A percentile compares a stretch with the other conserved stretches of the same genome.
These are phyloP conservation scores for Hydraecia micacea DNA, from an alignment of 2,888 invertebrate genomes.

Conservation along the genomic window DNA sequence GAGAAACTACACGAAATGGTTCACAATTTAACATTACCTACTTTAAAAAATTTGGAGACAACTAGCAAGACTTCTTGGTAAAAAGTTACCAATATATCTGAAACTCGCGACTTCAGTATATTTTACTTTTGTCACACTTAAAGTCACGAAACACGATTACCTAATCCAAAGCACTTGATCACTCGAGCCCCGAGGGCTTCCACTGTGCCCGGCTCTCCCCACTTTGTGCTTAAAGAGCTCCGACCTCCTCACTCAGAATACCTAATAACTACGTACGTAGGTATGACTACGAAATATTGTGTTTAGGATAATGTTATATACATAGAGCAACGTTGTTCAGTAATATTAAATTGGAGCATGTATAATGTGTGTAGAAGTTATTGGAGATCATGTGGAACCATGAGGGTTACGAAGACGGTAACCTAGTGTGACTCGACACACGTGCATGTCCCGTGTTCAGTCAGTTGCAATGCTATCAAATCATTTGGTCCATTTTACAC, in stretches of 20 bases:
- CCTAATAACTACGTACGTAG: constrained; percentile 31
- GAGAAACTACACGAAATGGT: no score
- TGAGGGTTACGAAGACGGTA: neutral
- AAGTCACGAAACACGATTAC: constrained; percentile 40
- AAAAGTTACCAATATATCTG: neutral
- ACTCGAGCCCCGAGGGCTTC: constrained; percentile 36
- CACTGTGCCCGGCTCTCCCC: constrained; percentile 34
- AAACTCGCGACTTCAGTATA: neutral
- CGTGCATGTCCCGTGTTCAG: neutral
- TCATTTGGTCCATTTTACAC: neutral
- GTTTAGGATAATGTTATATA: neutral
- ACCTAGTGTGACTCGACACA: no score
- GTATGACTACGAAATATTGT: constrained; percentile 4
- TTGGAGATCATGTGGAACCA: neutral
- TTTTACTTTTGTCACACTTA: constrained; percentile 14
- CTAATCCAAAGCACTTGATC: constrained; percentile 51
- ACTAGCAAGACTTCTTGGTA: neutral
- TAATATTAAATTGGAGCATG: neutral
- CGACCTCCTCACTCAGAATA: constrained; percentile 49
- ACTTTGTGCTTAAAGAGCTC: constrained; percentile 45
- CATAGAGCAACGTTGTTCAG: neutral
- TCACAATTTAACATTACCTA: no score
- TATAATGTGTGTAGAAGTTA: neutral
- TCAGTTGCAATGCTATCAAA: neutral
- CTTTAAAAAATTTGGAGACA: no score